Base-by-base conservation (phyloP, 2,888 invertebrate genomes). In the Xylota segnis region DNA sequence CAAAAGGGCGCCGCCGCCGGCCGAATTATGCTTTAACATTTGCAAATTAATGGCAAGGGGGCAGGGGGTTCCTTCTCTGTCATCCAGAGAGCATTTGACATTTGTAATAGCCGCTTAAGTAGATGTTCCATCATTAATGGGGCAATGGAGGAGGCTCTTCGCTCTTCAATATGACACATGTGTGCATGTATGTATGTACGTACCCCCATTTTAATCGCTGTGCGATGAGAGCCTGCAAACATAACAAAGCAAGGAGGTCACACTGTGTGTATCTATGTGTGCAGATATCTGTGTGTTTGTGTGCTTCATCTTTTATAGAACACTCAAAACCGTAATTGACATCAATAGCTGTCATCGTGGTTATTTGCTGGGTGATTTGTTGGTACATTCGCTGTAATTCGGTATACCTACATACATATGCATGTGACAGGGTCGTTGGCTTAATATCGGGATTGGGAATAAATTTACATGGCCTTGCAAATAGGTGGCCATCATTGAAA, bases 291-390 rank as follows among this genome's bases (percentile, higher is more conserved):
- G 63, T 63, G 68, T 47, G 18, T 16, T 34, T 16, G 54, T 4
- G 34, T 61, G 43, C 58, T 70, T 79, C 58, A 78, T 78, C 58
- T 74, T 75, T 66, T 75, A 82, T 77, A 66, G 76, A 82, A 81
- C 82, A 65, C 86, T 86, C 76, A 82, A 82, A 86, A 68, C 82
- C 76, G 56, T 86, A 86, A 86, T 86, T 86, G 86, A 86, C 86
- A 86, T 86, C 82, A 82, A 86, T 86, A 82, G 81, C 78, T 83
- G 71, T 70, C 77, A 77, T 83, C 50, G 40, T 45, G 45, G 54
- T 54, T 70, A 76, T 82, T 82, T 76, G 47, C 61, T 34, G 52
- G 54, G 58, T 40, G 58, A 43, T 43, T 43, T 43, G 43, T 43
- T 66, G 43, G 34, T 47, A 29, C 34, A 34, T 63, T 61, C 56